Conservation (phyloP, 2,113 vertebrate genomes). For the Leucoraja erinaceus region DNA sequence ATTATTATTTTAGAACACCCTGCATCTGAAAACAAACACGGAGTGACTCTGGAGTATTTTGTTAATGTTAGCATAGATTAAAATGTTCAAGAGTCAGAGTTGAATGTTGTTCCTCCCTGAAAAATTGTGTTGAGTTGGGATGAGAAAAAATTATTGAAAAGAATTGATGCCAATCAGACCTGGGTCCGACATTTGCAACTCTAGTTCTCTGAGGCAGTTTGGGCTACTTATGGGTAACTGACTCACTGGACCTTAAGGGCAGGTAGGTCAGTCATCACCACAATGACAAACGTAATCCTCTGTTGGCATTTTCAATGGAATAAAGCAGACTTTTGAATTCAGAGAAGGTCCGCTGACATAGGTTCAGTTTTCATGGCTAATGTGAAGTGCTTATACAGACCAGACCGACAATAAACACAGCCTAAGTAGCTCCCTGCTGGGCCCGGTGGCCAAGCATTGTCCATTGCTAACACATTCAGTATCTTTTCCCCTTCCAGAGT, state of each 20-base stretch:
- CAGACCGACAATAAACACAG: neutral
- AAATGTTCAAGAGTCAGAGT: neutral
- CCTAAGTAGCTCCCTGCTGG: neutral
- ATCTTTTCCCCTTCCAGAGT: neutral
- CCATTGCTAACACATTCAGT: neutral
- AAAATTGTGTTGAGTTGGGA: neutral
- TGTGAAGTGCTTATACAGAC: neutral
- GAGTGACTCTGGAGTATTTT: neutral
- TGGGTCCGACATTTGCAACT: neutral
- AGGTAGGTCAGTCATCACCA: neutral
- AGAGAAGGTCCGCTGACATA: neutral
- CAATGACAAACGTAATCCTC: neutral
- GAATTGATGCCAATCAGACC: no score
- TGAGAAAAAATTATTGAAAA: neutral
- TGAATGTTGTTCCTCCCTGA: neutral
- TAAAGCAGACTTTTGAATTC: neutral
- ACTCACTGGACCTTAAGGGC: neutral
- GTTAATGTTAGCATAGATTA: neutral
- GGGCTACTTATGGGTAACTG: neutral
- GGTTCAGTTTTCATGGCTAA: neutral
- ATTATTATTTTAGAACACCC: constrained; percentile 21
- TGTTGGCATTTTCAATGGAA: neutral
- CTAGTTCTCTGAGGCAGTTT: no score
- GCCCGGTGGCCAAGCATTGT: neutral
- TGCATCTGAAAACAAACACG: neutral